Conservation (phyloP, 2,797 vertebrate genomes). For the Percopsis omiscomaycus region DNA sequence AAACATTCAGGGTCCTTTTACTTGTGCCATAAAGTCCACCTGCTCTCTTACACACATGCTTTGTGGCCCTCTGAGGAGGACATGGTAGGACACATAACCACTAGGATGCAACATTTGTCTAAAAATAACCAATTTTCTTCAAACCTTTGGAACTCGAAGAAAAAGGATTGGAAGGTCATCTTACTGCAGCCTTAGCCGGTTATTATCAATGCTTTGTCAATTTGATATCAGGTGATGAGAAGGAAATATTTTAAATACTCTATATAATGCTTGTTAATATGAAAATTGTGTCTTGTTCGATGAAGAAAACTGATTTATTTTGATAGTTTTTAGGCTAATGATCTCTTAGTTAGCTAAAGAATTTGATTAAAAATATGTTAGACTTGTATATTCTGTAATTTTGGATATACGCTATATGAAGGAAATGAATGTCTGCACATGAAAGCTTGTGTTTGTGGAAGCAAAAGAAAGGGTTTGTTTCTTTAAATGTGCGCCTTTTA, state of each 20-base stretch:
- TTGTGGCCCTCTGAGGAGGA: too few relatives aligned
- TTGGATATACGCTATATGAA: conserved; percentile 54
- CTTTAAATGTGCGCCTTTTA: conserved; percentile 6
- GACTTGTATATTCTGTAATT: conserved; percentile 19
- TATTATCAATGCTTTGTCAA: conserved; percentile 3
- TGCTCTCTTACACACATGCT: too few relatives aligned
- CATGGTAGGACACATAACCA: too few relatives aligned
- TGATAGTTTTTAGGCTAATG: conserved; percentile 14
- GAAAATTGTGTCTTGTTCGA: conserved; percentile 18
- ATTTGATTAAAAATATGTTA: conserved; percentile 17
- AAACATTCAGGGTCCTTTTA: too few relatives aligned
- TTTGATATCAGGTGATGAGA: conserved; percentile 37
- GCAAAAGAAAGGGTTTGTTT: conserved; percentile 1
- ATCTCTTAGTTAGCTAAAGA: background rate
- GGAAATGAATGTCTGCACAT: conserved; percentile 45
- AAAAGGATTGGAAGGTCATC: too few relatives aligned
- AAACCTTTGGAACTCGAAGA: too few relatives aligned
- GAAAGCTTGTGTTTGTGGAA: conserved; percentile 31
- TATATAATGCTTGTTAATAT: conserved; percentile 40
- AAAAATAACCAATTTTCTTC: too few relatives aligned
- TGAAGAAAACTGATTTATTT: conserved; percentile 56
- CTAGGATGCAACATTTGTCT: too few relatives aligned
- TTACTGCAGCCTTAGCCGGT: too few relatives aligned
- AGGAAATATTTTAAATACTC: conserved; percentile 28
- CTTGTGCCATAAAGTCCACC: too few relatives aligned